Evolutionary conservation across 2,888 invertebrate genomes (phyloP).

Genomic region (Torymus aiolomorphi): DNA sequence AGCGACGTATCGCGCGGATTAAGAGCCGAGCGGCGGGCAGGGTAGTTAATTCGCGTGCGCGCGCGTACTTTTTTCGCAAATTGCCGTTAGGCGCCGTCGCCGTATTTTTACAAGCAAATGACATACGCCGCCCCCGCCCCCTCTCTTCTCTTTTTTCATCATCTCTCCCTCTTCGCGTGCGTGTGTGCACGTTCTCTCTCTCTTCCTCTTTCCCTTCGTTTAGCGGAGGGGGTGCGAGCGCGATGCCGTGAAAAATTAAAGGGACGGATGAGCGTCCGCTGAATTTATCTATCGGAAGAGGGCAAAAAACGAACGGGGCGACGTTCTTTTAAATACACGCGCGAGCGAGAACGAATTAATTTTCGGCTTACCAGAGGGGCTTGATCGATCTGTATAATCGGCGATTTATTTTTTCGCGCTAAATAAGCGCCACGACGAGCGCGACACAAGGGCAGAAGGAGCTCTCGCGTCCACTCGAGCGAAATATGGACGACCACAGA

Average conservation of each 20-base stretch:
- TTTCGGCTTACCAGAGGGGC: not conserved
- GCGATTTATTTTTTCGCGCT: slow-evolving; percentile 12
- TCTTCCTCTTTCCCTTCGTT: slow-evolving; percentile 7
- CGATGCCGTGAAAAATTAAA: slow-evolving; percentile 42
- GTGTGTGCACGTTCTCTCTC: no score
- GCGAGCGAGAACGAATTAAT: slow-evolving; percentile 19
- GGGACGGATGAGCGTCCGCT: slow-evolving; percentile 4
- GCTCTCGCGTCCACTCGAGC: slow-evolving; percentile 2
- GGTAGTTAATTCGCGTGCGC: slow-evolving; percentile 66
- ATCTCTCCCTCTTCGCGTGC: slow-evolving; percentile 12
- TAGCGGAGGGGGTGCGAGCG: slow-evolving; percentile 33
- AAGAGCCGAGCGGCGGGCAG: slow-evolving; percentile 49
- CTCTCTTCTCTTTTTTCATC: slow-evolving; percentile 7
- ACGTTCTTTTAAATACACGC: slow-evolving; percentile 30
- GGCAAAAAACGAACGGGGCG: slow-evolving; percentile 8
- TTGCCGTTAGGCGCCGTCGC: slow-evolving; percentile 64
- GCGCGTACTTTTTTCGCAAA: slow-evolving; percentile 62
- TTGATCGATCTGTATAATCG: not conserved
- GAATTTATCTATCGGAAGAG: slow-evolving; percentile 45
- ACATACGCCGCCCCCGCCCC: slow-evolving; percentile 58
- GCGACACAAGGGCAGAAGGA: not conserved
- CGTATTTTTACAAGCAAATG: slow-evolving; percentile 72
- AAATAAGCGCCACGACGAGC: not conserved
- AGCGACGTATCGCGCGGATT: slow-evolving; percentile 49
- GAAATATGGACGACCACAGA: slow-evolving; percentile 7